Base-by-base conservation (phyloP, 1,140 invertebrate genomes). In the Plectrocnemia conspersa region DNA sequence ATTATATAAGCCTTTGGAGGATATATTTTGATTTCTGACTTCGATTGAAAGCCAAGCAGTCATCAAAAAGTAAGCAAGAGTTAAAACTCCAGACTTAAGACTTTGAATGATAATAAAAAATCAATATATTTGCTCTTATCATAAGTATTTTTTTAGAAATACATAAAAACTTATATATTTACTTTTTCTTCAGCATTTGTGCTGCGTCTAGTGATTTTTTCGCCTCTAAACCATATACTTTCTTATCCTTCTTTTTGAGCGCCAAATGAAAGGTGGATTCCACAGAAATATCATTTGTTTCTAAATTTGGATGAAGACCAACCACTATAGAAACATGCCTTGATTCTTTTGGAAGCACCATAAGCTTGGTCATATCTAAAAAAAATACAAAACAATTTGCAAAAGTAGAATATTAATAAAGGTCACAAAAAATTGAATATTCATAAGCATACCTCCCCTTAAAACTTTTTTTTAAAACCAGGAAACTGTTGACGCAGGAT, bases 401-500 rank as follows among this genome's bases (percentile, higher is more conserved):
- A 9, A 40, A 9, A 40, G 6, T 13, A 6, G 36, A 9, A 21
- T 29, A 35, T 19, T 50, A 2, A n/a, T 16, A 15, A 1, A 42
- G n/a, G 11, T 13, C 11, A 15, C 15, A 33, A 10, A 4, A n/a
- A 1, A 29, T 11, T 29, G 27, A 7, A 38, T 38, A 38, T 9
- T 38, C 6, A 44, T 7, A 44, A 4, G 6, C 13, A 16, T 66
- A 79, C 80, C 73, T 71, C 73, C 68, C 57, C 72, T 75, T 16
- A 81, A 68, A 57, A 65, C n/a, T 77, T 57, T 75, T 72, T 7
- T 70, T 65, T 64, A 77, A 75, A 44, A 68, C 65, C 50, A 67
- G 62, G 47, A 65, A 68, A 46, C 75, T 64, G 32, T 63, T 69
- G 23, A 74, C 76, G 71, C 86, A 89, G 40, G 75, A 76, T 3